Evolutionary conservation across 2,113 vertebrate genomes (phyloP).

Genomic region (Cephalopholis sonnerati): DNA sequence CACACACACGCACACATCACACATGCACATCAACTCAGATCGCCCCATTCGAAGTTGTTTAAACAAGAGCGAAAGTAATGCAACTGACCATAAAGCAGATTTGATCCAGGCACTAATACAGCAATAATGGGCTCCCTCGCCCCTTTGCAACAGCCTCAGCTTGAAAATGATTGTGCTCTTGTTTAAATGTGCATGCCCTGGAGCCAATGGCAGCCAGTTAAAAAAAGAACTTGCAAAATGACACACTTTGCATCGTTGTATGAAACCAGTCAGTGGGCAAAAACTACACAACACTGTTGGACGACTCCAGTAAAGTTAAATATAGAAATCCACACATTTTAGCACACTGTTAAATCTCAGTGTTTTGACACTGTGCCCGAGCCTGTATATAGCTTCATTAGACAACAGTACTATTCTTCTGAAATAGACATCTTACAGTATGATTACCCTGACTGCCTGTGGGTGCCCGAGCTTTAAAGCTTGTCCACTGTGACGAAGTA

Average conservation of each 20-base stretch:
- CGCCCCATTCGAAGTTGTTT: not conserved
- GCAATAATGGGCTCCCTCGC: not conserved
- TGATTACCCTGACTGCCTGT: not conserved
- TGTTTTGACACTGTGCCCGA: not conserved
- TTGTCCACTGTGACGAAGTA: not conserved
- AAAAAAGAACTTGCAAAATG: not conserved
- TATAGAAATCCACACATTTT: not conserved
- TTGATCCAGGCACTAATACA: slow-evolving; percentile 2
- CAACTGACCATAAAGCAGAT: slow-evolving; percentile 4
- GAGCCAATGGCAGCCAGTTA: not conserved
- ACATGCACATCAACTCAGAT: not conserved
- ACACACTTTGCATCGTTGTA: not conserved
- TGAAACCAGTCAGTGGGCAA: not conserved
- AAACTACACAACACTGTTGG: not conserved
- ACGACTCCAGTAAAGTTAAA: not conserved
- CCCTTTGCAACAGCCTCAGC: not conserved
- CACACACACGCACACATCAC: not conserved
- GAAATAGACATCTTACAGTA: not conserved
- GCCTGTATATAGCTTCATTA: not conserved
- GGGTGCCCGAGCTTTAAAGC: too few species aligned
- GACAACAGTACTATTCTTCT: not conserved
- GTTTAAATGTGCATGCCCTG: not conserved
- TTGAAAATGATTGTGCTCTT: not conserved
- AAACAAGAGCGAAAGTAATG: not conserved
- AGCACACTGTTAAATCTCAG: not conserved